Evolutionary conservation across 2,113 vertebrate genomes (phyloP), one percentile per base, ranked within the genome.

Genomic region (Hiodon alosoides): DNA sequence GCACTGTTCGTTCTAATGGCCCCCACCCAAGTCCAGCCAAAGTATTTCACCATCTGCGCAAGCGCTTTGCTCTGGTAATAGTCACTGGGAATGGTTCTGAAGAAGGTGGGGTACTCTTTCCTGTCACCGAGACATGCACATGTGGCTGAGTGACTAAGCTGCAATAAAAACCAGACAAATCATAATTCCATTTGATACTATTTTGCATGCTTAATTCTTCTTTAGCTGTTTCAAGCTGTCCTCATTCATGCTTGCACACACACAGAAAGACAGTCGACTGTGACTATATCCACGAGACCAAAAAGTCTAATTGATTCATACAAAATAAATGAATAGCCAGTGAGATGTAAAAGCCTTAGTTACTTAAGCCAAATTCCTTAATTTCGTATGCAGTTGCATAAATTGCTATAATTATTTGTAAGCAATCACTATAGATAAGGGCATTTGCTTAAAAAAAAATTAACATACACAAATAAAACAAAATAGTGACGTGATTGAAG

Each of bases 61-160:
- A 91, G 72, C 0, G 87, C 91, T 81, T 75, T 82, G 79, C 89
- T 91, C 66, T 93, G 91, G 50, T 90, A 86, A 65, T 87, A 75
- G 76, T 93, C 91, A 83, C 87, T 92, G 0, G 91, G 90, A 71
- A 92, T 90, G 55, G 91, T 93, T 78, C 91, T 84, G 57, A 93
- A 91, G 78, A 92, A 93, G 52, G 89, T 90, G 0, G 89, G 90
- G 62, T 89, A 92, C 68, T 90, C 84, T 76, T 77, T 87, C 79
- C 89, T 90, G 80, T 91, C 87, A 76, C 90, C 86, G 11, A 93
- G 90, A 85, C 90, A 92, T 16, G 89, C 90, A 83, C 90, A 92
- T 1, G 90, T 90, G 61, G 90, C 90, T 79, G 89, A 91, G 80
- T 92, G 90, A 79, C 91, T 92, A 76, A 92, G 86, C 91, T 92